These are phyloP conservation scores for Coturnix japonica DNA, from an alignment of 2,113 vertebrate genomes.

Conservation along the genomic window DNA sequence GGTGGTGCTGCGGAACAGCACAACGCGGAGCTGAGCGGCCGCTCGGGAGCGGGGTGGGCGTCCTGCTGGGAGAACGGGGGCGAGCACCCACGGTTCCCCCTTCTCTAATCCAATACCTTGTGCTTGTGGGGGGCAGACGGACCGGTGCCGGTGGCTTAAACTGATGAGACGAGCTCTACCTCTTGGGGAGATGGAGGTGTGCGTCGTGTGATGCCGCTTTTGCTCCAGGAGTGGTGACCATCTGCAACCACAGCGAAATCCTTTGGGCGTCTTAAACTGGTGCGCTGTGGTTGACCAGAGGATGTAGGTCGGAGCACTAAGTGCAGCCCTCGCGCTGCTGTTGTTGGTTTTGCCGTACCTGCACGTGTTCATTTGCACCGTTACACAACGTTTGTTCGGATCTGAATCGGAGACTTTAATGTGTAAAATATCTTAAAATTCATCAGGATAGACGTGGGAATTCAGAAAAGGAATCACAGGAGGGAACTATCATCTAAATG, in stretches of 20 bases:
- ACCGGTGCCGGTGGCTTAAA: background rate
- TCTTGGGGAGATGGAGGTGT: background rate
- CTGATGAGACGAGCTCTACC: background rate
- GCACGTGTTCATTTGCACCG: background rate
- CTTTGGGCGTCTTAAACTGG: background rate
- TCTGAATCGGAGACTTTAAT: background rate
- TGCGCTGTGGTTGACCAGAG: conserved; percentile 6
- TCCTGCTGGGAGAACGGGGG: accelerated
- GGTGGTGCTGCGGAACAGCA: conserved; percentile 74
- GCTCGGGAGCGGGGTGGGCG: accelerated
- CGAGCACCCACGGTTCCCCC: too few relatives aligned
- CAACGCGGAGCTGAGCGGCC: background rate
- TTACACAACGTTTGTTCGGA: background rate
- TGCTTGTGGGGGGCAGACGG: accelerated
- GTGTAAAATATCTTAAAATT: background rate
- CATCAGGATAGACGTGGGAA: background rate
- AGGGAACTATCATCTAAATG: background rate
- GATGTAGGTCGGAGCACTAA: background rate
- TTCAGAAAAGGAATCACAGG: background rate
- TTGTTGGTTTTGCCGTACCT: background rate
- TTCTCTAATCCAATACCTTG: background rate
- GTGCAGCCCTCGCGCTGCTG: background rate
- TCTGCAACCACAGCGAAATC: conserved; percentile 9
- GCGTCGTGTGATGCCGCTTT: background rate
- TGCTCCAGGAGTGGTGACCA: background rate